These are phyloP conservation scores for Eudyptes chrysolophus DNA, from an alignment of 2,113 vertebrate species.

Conservation along the genomic window DNA sequence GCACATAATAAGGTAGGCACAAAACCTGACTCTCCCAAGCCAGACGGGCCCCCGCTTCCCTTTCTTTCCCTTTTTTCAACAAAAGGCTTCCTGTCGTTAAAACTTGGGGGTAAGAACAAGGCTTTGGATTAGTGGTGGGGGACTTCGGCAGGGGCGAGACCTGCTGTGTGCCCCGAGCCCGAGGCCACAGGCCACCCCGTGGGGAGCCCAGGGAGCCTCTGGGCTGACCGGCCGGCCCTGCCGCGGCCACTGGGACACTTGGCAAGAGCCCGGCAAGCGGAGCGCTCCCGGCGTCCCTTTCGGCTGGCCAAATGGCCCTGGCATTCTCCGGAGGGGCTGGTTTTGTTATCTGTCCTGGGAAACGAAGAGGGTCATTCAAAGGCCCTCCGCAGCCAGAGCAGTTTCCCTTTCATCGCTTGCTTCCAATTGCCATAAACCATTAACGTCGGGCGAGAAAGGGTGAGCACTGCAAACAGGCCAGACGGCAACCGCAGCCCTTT, in stretches of 20 bases:
- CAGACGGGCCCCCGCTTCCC: background rate
- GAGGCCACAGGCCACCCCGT: background rate
- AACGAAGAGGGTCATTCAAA: background rate
- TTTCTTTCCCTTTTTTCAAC: background rate
- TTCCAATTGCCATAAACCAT: background rate
- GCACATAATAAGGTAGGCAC: background rate
- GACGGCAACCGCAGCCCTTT: background rate
- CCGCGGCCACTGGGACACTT: accelerated
- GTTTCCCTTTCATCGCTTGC: background rate
- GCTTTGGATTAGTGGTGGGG: background rate
- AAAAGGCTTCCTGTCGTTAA: background rate
- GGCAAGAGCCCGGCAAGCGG: background rate
- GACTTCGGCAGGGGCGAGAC: background rate
- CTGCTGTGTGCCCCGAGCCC: accelerated
- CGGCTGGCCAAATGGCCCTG: background rate
- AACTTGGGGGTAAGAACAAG: background rate
- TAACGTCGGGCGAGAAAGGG: background rate
- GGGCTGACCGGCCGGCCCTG: background rate
- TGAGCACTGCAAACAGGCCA: background rate
- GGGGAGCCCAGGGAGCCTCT: background rate
- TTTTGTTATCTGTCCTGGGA: background rate
- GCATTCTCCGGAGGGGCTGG: background rate
- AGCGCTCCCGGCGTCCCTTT: background rate
- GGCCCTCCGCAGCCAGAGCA: background rate
- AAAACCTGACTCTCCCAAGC: background rate